Conservation (phyloP, 2,888 invertebrate genomes). For the Himalopsyche japonica region DNA sequence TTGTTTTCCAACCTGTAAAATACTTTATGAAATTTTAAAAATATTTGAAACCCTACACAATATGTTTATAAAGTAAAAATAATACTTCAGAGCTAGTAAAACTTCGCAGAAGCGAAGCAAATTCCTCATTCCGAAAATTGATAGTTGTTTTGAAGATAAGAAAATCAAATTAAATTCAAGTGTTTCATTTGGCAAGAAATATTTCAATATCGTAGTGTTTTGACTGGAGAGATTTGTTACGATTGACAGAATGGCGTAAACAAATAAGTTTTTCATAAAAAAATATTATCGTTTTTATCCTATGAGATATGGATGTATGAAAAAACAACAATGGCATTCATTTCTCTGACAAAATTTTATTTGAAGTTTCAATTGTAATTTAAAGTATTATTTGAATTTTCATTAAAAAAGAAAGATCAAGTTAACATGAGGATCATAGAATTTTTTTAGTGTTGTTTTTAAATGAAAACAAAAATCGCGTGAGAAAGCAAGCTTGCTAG, state of each 20-base stretch:
- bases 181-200: constrained; percentile 4
- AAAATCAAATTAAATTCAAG: constrained; percentile 21
- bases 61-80: not conserved
- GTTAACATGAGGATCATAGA: no score
- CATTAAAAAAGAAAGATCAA: no score
- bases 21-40: no score
- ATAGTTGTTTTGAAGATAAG: constrained; percentile 16
- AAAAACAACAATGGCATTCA: no score
- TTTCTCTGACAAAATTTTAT: no score
- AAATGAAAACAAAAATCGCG: no score
- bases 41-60: not conserved
- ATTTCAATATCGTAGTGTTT: not conserved
- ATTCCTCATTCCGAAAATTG: constrained; percentile 4
- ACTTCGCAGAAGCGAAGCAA: not conserved
- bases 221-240: not conserved
- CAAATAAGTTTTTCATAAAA: not conserved
- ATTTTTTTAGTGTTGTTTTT: no score
- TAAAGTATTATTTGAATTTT: no score
- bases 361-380: no score
- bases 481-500: no score
- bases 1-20: no score
- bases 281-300: not conserved
- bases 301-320: no score
- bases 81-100: not conserved
- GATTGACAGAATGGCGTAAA: not conserved